Conservation (phyloP, 2,113 vertebrate genomes). For the Aphyosemion australe region DNA sequence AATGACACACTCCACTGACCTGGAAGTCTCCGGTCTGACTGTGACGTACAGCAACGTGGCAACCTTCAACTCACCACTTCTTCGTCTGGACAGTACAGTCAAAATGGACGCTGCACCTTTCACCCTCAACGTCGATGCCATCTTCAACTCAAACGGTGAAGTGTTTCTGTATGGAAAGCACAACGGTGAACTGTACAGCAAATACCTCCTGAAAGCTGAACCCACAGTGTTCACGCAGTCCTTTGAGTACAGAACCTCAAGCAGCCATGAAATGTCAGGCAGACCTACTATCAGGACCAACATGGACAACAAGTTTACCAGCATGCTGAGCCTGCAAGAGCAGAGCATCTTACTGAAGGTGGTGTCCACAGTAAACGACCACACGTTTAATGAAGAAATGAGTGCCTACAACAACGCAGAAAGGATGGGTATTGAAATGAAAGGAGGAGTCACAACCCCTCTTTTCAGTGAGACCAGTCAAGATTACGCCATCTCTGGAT, state of each 20-base stretch:
- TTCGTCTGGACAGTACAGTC: slow-evolving; percentile 82
- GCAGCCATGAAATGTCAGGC: slow-evolving; percentile 72
- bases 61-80: slow-evolving; percentile 80
- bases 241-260: slow-evolving; percentile 87
- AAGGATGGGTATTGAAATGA: slow-evolving; percentile 81
- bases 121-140: slow-evolving; percentile 77
- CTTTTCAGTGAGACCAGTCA: slow-evolving; percentile 69
- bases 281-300: slow-evolving; percentile 68
- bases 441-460: slow-evolving; percentile 76
- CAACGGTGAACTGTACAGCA: slow-evolving; percentile 86
- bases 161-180: slow-evolving; percentile 82
- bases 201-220: slow-evolving; percentile 87
- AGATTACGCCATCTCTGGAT: slow-evolving; percentile 85
- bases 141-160: slow-evolving; percentile 83
- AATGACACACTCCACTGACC: slow-evolving; percentile 80
- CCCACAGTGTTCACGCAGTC: slow-evolving; percentile 83
- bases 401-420: slow-evolving; percentile 83
- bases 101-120: slow-evolving; percentile 81
- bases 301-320: slow-evolving; percentile 81
- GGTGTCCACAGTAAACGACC: slow-evolving; percentile 83
- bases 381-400: slow-evolving; percentile 83
- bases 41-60: slow-evolving; percentile 79
- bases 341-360: slow-evolving; percentile 83
- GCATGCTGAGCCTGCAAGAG: slow-evolving; percentile 83
- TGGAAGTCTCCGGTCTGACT: slow-evolving; percentile 82